Evolutionary conservation across 2,113 vertebrate genomes (phyloP).

Genomic region (Capreolus pygargus): DNA sequence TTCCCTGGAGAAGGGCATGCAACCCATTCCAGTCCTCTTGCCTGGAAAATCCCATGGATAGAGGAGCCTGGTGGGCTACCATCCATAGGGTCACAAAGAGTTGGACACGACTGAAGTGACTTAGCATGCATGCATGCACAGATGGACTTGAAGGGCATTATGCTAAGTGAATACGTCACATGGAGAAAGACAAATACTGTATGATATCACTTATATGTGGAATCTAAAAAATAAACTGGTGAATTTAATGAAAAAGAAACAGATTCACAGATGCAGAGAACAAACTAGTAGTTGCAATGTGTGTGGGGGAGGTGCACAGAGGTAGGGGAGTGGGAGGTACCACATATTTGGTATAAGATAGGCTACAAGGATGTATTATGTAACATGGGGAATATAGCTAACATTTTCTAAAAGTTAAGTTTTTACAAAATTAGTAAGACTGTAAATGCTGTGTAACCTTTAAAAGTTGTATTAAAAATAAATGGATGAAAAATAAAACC

Average conservation of each 20-base stretch:
- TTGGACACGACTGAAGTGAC: not conserved
- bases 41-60: not conserved
- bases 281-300: not conserved
- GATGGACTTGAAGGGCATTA: not conserved
- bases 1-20: not conserved
- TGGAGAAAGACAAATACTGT: not conserved
- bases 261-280: not conserved
- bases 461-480: not conserved
- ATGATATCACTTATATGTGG: not conserved
- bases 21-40: not conserved
- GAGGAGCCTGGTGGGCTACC: not conserved
- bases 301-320: not conserved
- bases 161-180: not conserved
- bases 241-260: not conserved
- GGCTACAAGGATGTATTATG: not conserved
- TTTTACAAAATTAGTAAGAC: not conserved
- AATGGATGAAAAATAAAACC: not conserved
- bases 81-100: not conserved
- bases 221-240: not conserved
- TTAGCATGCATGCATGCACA: not conserved
- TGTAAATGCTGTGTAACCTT: not conserved
- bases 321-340: not conserved
- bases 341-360: not conserved
- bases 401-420: not conserved
- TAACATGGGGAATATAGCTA: not conserved